phyloP scores from a whole-genome alignment of 2,888 invertebrate genomes.

The Coelinius sp. region DNA sequence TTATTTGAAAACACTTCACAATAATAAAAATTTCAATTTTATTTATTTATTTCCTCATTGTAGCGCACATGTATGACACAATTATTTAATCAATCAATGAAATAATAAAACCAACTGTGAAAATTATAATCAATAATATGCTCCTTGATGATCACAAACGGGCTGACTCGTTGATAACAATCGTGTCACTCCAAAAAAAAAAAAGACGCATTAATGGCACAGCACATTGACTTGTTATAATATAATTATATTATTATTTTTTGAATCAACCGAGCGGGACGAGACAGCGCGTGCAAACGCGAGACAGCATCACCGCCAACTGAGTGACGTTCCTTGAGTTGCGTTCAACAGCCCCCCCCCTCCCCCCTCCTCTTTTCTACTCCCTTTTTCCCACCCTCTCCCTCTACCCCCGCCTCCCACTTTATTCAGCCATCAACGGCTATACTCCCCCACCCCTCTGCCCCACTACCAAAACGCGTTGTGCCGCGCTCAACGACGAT shows the following conservation, averaged over 20 bases:
- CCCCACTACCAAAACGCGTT: slow-evolving; percentile 40
- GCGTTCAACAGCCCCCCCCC: slow-evolving; percentile 76
- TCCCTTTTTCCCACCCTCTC: slow-evolving; percentile 52
- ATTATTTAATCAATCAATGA: neutral
- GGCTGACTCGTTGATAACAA: slow-evolving; percentile 28
- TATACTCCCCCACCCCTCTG: too few relatives aligned
- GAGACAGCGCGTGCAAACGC: slow-evolving; percentile 65
- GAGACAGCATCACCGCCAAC: slow-evolving; percentile 71
- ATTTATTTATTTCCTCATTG: neutral
- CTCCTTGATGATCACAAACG: neutral
- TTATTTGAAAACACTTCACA: slow-evolving; percentile 1
- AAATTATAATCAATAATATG: too few relatives aligned
- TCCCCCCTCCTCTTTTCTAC: slow-evolving; percentile 70
- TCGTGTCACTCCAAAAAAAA: slow-evolving; percentile 33
- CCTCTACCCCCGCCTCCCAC: slow-evolving; percentile 68
- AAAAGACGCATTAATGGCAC: slow-evolving; percentile 39
- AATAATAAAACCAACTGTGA: neutral
- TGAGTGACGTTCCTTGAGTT: slow-evolving; percentile 73
- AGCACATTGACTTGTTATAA: slow-evolving; percentile 3
- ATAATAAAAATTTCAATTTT: neutral
- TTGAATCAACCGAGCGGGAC: slow-evolving; percentile 53
- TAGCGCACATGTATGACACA: neutral
- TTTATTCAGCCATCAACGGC: slow-evolving; percentile 67
- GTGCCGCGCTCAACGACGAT: slow-evolving; percentile 51
- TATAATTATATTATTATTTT: neutral